A percentile compares a stretch with the other conserved stretches of the same genome.
These are phyloP conservation scores for Spea hammondii DNA, from an alignment of 2,797 vertebrate species.

Conservation along the genomic window DNA sequence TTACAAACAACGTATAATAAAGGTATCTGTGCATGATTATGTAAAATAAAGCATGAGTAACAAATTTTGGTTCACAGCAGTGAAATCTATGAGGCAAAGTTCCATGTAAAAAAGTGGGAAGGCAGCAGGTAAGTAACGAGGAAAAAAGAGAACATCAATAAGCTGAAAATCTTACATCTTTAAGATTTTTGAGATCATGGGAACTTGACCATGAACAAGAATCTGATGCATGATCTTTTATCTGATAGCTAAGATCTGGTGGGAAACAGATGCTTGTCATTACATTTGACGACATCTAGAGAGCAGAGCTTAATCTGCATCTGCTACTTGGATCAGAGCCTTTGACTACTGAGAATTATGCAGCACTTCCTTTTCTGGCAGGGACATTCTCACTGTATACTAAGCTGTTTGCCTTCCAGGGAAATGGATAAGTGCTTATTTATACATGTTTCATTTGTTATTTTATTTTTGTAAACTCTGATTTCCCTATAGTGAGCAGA, in stretches of 20 bases:
- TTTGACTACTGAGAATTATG: slow-evolving; percentile 3
- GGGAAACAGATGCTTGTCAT: slow-evolving; percentile 19
- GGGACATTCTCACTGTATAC: neutral
- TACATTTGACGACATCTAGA: slow-evolving; percentile 24
- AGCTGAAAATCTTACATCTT: neutral
- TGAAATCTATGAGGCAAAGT: too few species aligned
- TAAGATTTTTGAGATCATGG: slow-evolving; percentile 21
- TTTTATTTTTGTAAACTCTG: neutral
- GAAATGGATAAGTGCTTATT: slow-evolving; percentile 1
- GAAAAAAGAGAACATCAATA: neutral
- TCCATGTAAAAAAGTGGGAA: too few species aligned
- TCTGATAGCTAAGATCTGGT: slow-evolving; percentile 24
- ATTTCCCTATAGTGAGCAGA: slow-evolving; percentile 1
- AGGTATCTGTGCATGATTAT: neutral
- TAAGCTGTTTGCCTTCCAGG: neutral
- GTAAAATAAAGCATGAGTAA: too few species aligned
- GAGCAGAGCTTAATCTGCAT: slow-evolving; percentile 4
- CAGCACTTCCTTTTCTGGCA: neutral
- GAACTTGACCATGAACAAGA: slow-evolving; percentile 12
- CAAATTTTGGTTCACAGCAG: neutral
- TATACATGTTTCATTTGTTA: too few species aligned
- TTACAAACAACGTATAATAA: neutral
- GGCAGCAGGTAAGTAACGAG: too few species aligned
- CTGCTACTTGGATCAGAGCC: slow-evolving; percentile 7
- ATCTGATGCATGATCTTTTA: slow-evolving; percentile 14